A percentile compares a stretch with the other conserved stretches of the same genome.
phyloP scores from a whole-genome alignment of 2,888 invertebrate genomes.

The Cheilosia vulpina region DNA sequence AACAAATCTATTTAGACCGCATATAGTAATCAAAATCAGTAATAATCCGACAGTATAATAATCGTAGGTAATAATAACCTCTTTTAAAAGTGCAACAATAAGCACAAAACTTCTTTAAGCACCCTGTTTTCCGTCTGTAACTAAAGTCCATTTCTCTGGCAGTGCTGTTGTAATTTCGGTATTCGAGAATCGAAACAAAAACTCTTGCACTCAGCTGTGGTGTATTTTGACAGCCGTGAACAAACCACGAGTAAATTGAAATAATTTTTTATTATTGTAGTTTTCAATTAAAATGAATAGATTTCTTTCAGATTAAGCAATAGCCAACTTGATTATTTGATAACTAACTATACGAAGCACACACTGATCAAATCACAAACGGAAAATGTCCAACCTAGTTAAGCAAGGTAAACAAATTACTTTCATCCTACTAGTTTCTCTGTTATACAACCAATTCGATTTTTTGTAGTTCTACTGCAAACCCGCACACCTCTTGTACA shows the following conservation, averaged over 20 bases:
- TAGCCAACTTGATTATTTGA: slow-evolving; percentile 1
- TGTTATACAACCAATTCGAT: slow-evolving; percentile 54
- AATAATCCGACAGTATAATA: no score
- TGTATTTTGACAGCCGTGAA: slow-evolving; percentile 48
- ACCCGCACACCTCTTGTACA: slow-evolving; percentile 84
- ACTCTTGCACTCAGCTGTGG: slow-evolving; percentile 15
- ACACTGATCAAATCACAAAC: background rate
- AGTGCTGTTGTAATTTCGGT: background rate
- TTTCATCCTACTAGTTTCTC: background rate
- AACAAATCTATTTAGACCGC: slow-evolving; percentile 31
- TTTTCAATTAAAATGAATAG: slow-evolving; percentile 16
- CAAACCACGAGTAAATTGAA: slow-evolving; percentile 51
- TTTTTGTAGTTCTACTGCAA: slow-evolving; percentile 83
- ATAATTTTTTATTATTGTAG: slow-evolving; percentile 13
- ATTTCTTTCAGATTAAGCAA: background rate
- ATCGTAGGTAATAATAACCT: slow-evolving; percentile 26
- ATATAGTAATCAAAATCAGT: background rate
- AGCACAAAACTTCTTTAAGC: slow-evolving; percentile 4
- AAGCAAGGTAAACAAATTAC: slow-evolving; percentile 61
- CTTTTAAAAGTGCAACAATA: slow-evolving; percentile 54
- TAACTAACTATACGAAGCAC: background rate
- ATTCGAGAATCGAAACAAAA: slow-evolving; percentile 24
- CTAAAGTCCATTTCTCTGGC: slow-evolving; percentile 47
- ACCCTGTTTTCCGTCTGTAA: background rate
- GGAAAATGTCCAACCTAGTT: slow-evolving; percentile 50